These are phyloP conservation scores for Luperina nickerlii DNA, from an alignment of 2,888 invertebrate genomes.

Conservation along the genomic window DNA sequence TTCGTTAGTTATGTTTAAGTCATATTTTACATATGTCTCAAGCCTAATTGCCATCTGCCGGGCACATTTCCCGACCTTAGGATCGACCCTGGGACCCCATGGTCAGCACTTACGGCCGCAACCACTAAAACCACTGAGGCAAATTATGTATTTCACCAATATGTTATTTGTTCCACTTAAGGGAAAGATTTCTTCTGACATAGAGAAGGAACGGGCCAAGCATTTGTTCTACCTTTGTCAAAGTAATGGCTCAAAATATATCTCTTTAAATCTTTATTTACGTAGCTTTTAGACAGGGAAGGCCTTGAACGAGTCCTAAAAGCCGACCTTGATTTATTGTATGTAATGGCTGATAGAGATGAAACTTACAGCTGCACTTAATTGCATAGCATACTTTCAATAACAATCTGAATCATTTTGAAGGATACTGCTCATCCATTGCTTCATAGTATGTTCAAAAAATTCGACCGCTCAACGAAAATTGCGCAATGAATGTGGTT, in stretches of 20 bases:
- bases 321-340: constrained; percentile 37
- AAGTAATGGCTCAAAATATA: constrained; percentile 52
- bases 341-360: constrained; percentile 14
- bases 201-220: constrained; percentile 2
- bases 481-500: too few relatives aligned
- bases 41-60: too few relatives aligned
- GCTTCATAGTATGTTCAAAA: too few relatives aligned
- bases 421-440: too few relatives aligned
- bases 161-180: not conserved
- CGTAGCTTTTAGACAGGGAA: constrained; percentile 29
- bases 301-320: constrained; percentile 13
- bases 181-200: not conserved
- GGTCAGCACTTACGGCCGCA: too few relatives aligned
- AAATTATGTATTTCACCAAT: too few relatives aligned
- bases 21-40: not conserved
- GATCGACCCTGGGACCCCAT: not conserved
- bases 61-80: not conserved
- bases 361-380: not conserved
- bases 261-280: constrained; percentile 54
- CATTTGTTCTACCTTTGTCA: constrained; percentile 44
- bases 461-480: too few relatives aligned
- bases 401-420: too few relatives aligned
- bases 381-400: too few relatives aligned
- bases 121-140: too few relatives aligned
- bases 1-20: not conserved